Percentiles rank a stretch among this genome's conserved stretches.
These are phyloP conservation scores for Brachionus koreanus DNA, from an alignment of 1,140 invertebrate genomes.

Conservation along the genomic window DNA sequence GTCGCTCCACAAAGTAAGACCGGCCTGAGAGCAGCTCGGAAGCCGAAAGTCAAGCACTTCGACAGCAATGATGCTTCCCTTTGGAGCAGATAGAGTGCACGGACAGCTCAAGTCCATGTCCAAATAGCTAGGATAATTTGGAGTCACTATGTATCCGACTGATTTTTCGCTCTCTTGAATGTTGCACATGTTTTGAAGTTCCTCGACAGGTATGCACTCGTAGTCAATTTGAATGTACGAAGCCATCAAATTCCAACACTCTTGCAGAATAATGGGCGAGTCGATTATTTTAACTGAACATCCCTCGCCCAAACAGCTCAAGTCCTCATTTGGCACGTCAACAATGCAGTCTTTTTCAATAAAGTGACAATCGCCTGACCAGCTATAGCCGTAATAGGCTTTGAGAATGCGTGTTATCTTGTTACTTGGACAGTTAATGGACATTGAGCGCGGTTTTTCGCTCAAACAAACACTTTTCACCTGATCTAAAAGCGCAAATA, in stretches of 20 bases:
- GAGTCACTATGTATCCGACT: conserved; percentile 22
- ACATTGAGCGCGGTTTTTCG: conserved; percentile 4
- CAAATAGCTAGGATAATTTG: conserved; percentile 7
- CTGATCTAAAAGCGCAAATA: conserved; percentile 17
- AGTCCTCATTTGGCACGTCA: conserved; percentile 33
- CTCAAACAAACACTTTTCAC: conserved; percentile 20
- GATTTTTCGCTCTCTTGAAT: conserved; percentile 1
- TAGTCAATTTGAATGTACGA: conserved; percentile 41
- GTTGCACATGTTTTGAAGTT: conserved; percentile 28
- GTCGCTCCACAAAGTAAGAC: conserved; percentile 34
- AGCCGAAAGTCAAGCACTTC: conserved; percentile 31
- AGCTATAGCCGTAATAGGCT: conserved; percentile 32
- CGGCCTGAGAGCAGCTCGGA: conserved; percentile 33
- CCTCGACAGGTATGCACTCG: conserved; percentile 39
- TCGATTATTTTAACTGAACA: conserved; percentile 34
- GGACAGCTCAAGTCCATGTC: conserved; percentile 25
- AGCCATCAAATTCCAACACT: conserved; percentile 42
- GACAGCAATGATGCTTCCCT: not conserved
- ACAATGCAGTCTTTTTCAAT: conserved; percentile 44
- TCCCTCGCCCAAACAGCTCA: conserved; percentile 12
- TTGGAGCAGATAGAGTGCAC: not conserved
- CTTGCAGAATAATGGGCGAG: conserved; percentile 41
- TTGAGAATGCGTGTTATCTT: conserved; percentile 21
- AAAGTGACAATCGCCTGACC: conserved; percentile 41
- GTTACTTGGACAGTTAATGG: not conserved